A percentile compares a stretch with the other conserved stretches of the same genome.
Evolutionary conservation across 2,113 vertebrate genomes (phyloP).

Genomic region (Cinclus cinclus): DNA sequence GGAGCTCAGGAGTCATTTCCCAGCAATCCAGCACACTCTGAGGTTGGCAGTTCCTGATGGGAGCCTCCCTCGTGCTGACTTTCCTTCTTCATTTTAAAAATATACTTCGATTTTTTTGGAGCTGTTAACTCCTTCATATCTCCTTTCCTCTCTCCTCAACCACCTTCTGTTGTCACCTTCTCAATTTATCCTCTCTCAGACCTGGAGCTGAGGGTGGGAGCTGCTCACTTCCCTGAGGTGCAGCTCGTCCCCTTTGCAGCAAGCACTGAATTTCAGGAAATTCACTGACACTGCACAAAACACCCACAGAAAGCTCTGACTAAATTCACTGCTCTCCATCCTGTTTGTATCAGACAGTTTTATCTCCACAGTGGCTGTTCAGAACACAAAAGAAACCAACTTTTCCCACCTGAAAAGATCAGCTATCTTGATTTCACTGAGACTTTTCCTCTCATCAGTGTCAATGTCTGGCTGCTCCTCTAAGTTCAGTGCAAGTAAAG

Average conservation of each 20-base stretch:
- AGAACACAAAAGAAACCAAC: neutral
- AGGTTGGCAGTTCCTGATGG: accelerated
- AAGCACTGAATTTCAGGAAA: neutral
- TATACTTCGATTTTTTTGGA: neutral
- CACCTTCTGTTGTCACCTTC: neutral
- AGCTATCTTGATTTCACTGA: neutral
- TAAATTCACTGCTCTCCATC: neutral
- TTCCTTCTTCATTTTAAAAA: neutral
- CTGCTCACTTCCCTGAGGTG: neutral
- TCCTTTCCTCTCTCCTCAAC: neutral
- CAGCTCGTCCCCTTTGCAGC: neutral
- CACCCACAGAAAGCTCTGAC: neutral
- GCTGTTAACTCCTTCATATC: neutral
- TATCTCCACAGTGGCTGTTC: neutral
- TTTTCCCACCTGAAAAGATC: neutral
- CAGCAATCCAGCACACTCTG: neutral
- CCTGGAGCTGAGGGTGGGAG: neutral
- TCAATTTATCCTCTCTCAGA: neutral
- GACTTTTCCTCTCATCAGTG: neutral
- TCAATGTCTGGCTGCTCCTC: neutral
- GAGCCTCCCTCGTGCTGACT: neutral
- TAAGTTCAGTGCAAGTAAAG: neutral
- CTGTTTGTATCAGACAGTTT: neutral
- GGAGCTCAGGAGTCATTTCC: neutral
- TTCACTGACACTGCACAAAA: neutral